Evolutionary conservation across 2,888 invertebrate species (phyloP), one percentile per base, ranked within the genome.

Genomic region (Perizoma flavofasciatum): DNA sequence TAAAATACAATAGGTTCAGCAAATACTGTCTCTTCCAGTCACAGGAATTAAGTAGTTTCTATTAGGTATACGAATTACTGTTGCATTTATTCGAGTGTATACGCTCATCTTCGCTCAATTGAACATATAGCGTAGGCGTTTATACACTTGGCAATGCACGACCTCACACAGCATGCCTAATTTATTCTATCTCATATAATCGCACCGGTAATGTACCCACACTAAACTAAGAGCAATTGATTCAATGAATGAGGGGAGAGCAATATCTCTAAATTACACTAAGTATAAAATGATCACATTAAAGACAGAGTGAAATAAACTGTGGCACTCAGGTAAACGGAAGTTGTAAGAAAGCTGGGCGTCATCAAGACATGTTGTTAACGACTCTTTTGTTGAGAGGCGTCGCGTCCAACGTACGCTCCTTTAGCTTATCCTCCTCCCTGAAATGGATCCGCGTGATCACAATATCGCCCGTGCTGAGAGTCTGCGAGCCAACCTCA

Each of bases 391-490:
- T 92, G 76, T 82, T 86, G 55, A 79, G 68, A 6, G 92, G 89
- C 8, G 89, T 81, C n/a, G 92, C 92, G 65, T 92, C 92, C 0
- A 92, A 77, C 59, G 88, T 83, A 68, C 90, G 84, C 70, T 93
- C 92, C 49, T 89, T 88, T 0, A 77, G 68, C 67, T 92, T 93
- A 61, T 92, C 92, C 68, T 93, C 92, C 67, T 93, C 92, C 49
- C 91, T 81, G 78, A 92, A 92, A 72, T 92, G 92, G 76, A 97
- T 96, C 86, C 96, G 96, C 47, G 97, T 97, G 75, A 98, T 97
- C 55, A 97, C 97, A 77, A 98, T 96, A 82, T 98, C 98, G 51
- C 98, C 98, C 11, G 98, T 98, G 81, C 97, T 97, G 49, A 97
- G 92, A 2, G 98, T 98, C 87, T 98, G 98, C 60, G 96, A 95